Evolutionary conservation across 2,888 invertebrate species (phyloP).

Genomic region (Bruchidius siliquastri): DNA sequence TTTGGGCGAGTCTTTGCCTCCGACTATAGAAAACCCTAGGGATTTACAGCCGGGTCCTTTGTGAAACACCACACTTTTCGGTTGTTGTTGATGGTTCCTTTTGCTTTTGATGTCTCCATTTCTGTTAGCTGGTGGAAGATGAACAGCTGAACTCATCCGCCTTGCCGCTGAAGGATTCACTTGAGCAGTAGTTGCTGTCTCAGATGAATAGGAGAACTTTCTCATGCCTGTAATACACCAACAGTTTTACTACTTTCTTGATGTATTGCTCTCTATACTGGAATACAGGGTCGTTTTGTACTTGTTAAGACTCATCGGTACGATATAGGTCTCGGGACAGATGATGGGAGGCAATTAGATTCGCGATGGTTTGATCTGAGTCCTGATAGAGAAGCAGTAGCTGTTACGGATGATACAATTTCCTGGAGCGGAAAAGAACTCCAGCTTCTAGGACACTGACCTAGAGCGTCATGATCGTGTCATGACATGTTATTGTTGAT

Average conservation of each 20-base stretch:
- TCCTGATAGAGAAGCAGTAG: too few relatives aligned
- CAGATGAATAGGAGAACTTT: conserved; percentile 43
- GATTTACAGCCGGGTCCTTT: conserved; percentile 83
- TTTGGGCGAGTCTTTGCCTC: conserved; percentile 78
- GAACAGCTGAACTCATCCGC: conserved; percentile 3
- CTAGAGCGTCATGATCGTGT: too few relatives aligned
- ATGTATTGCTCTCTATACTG: too few relatives aligned
- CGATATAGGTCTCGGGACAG: too few relatives aligned
- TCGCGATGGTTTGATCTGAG: too few relatives aligned
- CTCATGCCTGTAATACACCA: conserved; percentile 42
- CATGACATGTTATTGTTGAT: too few relatives aligned
- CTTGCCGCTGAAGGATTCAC: conserved; percentile 1
- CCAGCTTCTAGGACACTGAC: too few relatives aligned
- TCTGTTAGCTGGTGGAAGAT: not conserved
- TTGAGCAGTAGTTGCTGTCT: conserved; percentile 1
- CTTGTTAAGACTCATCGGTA: too few relatives aligned
- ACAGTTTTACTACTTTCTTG: conserved; percentile 9
- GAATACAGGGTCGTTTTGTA: too few relatives aligned
- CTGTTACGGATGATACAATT: too few relatives aligned
- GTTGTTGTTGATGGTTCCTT: not conserved
- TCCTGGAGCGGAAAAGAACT: too few relatives aligned
- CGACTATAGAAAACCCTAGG: conserved; percentile 85
- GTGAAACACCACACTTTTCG: conserved; percentile 56
- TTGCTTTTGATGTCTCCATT: not conserved
- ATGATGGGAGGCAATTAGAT: too few relatives aligned